These are phyloP conservation scores for Burhinus oedicnemus DNA, from an alignment of 2,113 vertebrate species.

Conservation along the genomic window DNA sequence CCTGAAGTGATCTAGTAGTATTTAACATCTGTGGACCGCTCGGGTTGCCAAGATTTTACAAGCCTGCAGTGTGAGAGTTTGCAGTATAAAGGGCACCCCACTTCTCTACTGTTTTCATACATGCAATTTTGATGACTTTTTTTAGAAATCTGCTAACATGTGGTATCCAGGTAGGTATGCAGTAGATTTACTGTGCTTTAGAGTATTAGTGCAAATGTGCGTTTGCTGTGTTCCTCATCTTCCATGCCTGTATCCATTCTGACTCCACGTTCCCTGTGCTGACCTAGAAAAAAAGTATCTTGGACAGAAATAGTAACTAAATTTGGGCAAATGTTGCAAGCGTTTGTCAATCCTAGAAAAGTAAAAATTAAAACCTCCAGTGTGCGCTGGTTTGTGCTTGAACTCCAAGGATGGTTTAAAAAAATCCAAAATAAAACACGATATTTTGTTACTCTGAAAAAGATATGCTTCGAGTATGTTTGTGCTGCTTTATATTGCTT, in stretches of 20 bases:
- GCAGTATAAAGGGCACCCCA: not conserved
- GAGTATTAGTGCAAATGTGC: not conserved
- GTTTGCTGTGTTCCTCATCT: not conserved
- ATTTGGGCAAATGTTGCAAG: not conserved
- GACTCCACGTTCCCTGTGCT: not conserved
- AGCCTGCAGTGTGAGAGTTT: not conserved
- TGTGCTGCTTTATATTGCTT: not conserved
- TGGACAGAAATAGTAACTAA: not conserved
- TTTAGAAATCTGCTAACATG: not conserved
- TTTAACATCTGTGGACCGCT: slow-evolving; percentile 56
- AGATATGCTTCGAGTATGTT: not conserved
- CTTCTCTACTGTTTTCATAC: not conserved
- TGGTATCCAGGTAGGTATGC: not conserved
- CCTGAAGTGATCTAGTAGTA: slow-evolving; percentile 45
- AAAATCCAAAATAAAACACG: not conserved
- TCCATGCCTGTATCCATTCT: not conserved
- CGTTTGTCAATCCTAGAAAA: not conserved
- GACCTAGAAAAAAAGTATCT: not conserved
- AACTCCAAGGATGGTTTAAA: not conserved
- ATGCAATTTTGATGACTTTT: not conserved
- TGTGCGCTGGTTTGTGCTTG: not conserved
- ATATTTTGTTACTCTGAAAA: not conserved
- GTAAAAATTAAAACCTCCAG: not conserved
- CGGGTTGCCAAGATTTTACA: slow-evolving; percentile 15
- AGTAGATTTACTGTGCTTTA: not conserved